Evolutionary conservation across 2,888 invertebrate species (phyloP).

Genomic region (Pyralis farinalis): DNA sequence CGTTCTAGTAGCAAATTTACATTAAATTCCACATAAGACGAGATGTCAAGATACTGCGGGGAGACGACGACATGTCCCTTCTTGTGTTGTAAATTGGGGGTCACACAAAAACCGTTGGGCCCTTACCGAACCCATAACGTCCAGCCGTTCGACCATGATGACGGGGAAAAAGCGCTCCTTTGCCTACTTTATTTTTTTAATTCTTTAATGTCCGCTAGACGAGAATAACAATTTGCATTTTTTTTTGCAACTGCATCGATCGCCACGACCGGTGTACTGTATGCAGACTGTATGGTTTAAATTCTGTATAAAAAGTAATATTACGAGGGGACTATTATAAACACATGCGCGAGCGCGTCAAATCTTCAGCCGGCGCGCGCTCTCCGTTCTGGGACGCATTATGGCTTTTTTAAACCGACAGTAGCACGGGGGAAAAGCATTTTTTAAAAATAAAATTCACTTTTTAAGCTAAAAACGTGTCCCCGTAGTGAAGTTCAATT

Average conservation of each 20-base stretch:
- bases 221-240: slow-evolving; percentile 64
- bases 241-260: slow-evolving; percentile 50
- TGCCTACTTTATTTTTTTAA: slow-evolving; percentile 51
- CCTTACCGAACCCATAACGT: slow-evolving; percentile 67
- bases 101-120: slow-evolving; percentile 80
- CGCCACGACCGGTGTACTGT: slow-evolving; percentile 62
- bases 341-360: slow-evolving; percentile 80
- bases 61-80: slow-evolving; percentile 59
- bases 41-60: slow-evolving; percentile 65
- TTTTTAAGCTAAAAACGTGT: slow-evolving; percentile 74
- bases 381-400: slow-evolving; percentile 59
- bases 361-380: slow-evolving; percentile 79
- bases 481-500: slow-evolving; percentile 73
- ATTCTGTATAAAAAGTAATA: slow-evolving; percentile 66
- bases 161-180: slow-evolving; percentile 61
- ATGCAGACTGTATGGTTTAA: slow-evolving; percentile 64
- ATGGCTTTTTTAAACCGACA: slow-evolving; percentile 73
- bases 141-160: slow-evolving; percentile 64
- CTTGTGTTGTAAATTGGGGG: slow-evolving; percentile 77
- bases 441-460: slow-evolving; percentile 76
- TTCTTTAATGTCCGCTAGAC: slow-evolving; percentile 59
- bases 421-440: slow-evolving; percentile 61
- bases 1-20: slow-evolving; percentile 78
- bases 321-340: slow-evolving; percentile 76
- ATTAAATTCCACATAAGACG: slow-evolving; percentile 67